Conservation (phyloP, 2,888 invertebrate species). For the Thymelicus lineola region DNA sequence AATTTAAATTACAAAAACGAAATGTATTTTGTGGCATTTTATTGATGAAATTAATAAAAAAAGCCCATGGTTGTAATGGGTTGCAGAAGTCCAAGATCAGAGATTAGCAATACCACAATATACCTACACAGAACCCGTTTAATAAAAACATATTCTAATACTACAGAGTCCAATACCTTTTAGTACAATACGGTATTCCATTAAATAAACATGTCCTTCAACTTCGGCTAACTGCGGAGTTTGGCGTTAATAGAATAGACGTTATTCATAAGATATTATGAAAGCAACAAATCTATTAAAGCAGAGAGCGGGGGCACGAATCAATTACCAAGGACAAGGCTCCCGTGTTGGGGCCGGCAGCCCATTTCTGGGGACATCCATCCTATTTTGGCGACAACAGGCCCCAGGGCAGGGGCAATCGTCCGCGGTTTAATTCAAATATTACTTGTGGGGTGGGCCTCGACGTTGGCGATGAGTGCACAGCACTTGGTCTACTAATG, state of each 20-base stretch:
- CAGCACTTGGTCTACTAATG: neutral
- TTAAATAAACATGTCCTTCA: neutral
- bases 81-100: too few relatives aligned
- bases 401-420: constrained; percentile 62
- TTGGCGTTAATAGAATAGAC: constrained; percentile 22
- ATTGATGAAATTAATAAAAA: too few relatives aligned
- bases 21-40: too few relatives aligned
- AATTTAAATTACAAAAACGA: too few relatives aligned
- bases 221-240: neutral
- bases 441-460: constrained; percentile 73
- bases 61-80: too few relatives aligned
- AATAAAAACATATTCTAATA: neutral
- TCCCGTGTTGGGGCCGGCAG: constrained; percentile 70
- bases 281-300: constrained; percentile 78
- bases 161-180: too few relatives aligned
- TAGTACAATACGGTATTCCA: too few relatives aligned
- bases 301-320: constrained; percentile 61
- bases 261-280: constrained; percentile 54
- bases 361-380: constrained; percentile 68
- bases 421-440: constrained; percentile 78
- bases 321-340: constrained; percentile 78
- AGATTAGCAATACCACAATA: too few relatives aligned
- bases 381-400: constrained; percentile 70
- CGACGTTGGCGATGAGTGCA: constrained; percentile 39
- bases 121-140: too few relatives aligned